Conservation (phyloP, 2,113 vertebrate species). For the Cyphomyrus plagiostoma region DNA sequence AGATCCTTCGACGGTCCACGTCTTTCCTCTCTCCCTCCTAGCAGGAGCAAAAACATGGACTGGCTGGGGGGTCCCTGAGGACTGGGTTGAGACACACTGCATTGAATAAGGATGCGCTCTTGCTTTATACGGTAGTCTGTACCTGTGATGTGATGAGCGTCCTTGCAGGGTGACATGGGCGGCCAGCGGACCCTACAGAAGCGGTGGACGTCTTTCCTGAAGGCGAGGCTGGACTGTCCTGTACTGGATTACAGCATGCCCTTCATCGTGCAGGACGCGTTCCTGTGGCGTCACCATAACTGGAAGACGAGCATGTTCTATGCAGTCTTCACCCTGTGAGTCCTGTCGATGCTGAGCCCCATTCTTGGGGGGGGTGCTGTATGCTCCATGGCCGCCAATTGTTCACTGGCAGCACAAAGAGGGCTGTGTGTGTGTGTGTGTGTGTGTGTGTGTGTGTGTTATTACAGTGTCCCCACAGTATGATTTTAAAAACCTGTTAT, state of each 20-base stretch:
- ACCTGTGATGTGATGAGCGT: not conserved
- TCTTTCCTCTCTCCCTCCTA: not conserved
- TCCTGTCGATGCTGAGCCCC: constrained; percentile 10
- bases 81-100: not conserved
- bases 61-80: not conserved
- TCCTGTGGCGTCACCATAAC: constrained; percentile 49
- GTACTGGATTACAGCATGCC: constrained; percentile 55
- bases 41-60: not conserved
- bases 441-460: not conserved
- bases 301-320: constrained; percentile 64
- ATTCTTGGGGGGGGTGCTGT: not conserved
- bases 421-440: no score
- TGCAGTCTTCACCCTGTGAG: constrained; percentile 50
- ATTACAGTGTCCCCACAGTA: not conserved
- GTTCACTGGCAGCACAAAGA: no score
- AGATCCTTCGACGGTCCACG: not conserved
- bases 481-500: not conserved
- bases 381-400: not conserved
- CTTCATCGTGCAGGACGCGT: constrained; percentile 64
- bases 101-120: not conserved
- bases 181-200: constrained; percentile 56
- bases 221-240: constrained; percentile 63
- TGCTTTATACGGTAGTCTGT: not conserved
- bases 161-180: constrained; percentile 54
- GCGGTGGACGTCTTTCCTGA: constrained; percentile 70